Evolutionary conservation across 2,113 vertebrate species (phyloP).

Genomic region (Bambusicola thoracicus): DNA sequence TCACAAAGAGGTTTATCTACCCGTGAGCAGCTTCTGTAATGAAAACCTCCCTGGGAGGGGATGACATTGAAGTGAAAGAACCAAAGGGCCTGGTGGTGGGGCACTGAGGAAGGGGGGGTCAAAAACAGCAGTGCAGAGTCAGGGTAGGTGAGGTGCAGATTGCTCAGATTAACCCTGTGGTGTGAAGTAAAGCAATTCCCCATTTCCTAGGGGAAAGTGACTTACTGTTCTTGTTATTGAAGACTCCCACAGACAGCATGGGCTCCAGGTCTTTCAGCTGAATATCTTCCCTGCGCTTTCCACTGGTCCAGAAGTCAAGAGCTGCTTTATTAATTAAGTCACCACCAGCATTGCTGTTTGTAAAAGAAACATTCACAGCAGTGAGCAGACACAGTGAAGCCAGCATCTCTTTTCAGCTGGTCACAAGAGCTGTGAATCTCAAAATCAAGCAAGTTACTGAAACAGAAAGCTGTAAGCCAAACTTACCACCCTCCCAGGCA

Average conservation of each 20-base stretch:
- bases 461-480: neutral
- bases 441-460: neutral
- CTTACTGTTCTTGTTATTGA: constrained; percentile 94
- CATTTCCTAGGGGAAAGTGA: neutral
- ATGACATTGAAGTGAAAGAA: neutral
- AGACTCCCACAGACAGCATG: constrained; percentile 82
- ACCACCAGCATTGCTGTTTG: constrained; percentile 88
- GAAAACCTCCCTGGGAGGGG: neutral
- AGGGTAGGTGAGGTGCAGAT: neutral
- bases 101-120: no score
- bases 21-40: neutral
- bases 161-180: neutral
- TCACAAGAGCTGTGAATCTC: neutral
- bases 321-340: constrained; percentile 84
- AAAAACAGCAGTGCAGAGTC: neutral
- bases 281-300: constrained; percentile 85
- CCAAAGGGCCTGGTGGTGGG: neutral
- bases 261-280: constrained; percentile 87
- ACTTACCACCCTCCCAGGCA: neutral
- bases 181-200: neutral
- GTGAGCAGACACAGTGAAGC: neutral
- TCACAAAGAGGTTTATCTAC: no score
- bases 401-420: neutral
- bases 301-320: constrained; percentile 88
- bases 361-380: neutral